Base-by-base conservation (phyloP, 1,140 invertebrate genomes). In the Formica exsecta region DNA sequence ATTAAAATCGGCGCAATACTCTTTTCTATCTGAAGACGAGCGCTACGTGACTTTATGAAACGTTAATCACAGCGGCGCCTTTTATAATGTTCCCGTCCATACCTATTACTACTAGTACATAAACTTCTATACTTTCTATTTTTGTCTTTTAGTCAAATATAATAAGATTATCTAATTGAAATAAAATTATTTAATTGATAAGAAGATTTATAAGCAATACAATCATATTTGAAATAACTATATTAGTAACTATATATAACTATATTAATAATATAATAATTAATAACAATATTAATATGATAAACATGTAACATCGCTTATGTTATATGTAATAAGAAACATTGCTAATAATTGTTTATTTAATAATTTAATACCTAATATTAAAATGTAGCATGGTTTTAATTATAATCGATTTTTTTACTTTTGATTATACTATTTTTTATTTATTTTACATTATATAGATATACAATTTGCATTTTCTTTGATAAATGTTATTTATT, bases 1-100 rank as follows among this genome's bases (percentile, higher is more conserved):
- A 73, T 81, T 81, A 81, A 59, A 81, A 81, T 2, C 36, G 29
- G 51, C 16, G 16, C 29, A 32, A 51, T 11, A 29, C 0, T 59
- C 36, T 19, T n/a, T 51, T 32, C 25, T 32, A 19, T 81, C 19
- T 41, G 16, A 80, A 68, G 44, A 70, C 25, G 32, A 29, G 41
- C 22, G 22, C 19, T 19, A 2, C 38, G 29, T 48, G 5, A 66
- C 25, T 81, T 11, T 7, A 38, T n/a, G 1, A 68, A 7, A 48
- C 8, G 61, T 71, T 44, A 44, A 81, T 16, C 5, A 38, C 32
- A 29, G 29, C 9, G 1, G 48, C 25, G 19, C 9, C 7, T 48
- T 65, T 77, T 65, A 13, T 59, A 74, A 74, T 38, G 7, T 79
- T 4, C 13, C 51, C 32, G 13, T n/a, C 2, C n/a, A 11, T 32